Base-by-base conservation (phyloP, 1,140 invertebrate species). In the Meloidogyne floridensis region DNA sequence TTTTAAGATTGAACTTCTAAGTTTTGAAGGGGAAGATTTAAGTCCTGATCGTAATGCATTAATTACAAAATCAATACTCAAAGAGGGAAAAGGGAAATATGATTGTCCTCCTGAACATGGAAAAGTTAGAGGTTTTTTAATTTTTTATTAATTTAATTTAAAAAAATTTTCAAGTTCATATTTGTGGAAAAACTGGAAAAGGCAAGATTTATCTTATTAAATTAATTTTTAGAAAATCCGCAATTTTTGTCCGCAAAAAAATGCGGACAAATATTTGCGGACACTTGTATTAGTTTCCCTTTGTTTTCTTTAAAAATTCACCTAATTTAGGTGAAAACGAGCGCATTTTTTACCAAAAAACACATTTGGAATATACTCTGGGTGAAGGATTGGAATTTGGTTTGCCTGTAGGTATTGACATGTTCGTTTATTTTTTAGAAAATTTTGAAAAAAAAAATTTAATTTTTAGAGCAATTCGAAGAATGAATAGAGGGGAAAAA, bases 401-500 rank as follows among this genome's bases (percentile, higher is more conserved):
- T 82, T 91, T 98, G 18, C 92, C 95, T 20, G 92, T 93, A 65
- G 96, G 95, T 3, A 89, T 98, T 18, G 97, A 98, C 90, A 80
- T 70, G 20, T 43, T 59, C 42, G 13, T 18, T 56, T 54, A 20
- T 15, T 53, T 76, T 76, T 13, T 11, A 8, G 4, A 7, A 1
- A 6, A 2, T 32, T 18, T 74, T 81, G 6, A 77, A 42, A 32
- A 11, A 42, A 42, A 51, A 51, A n/a, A n/a, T 3, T 78, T 32
- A 71, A 54, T 47, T 43, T 47, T 43, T 72, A 79, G 92, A 83
- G 95, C 95, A 0, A 86, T 98, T 0, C 92, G 93, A 82, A 94
- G 93, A 87, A 95, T 98, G 90, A 94, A 93, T 84, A 93, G 93
- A 83, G 93, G 93, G 7, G 96, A 98, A 91, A 94, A 93, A 80